phyloP scores from a whole-genome alignment of 2,888 invertebrate genomes.

The Cinara cedri region DNA sequence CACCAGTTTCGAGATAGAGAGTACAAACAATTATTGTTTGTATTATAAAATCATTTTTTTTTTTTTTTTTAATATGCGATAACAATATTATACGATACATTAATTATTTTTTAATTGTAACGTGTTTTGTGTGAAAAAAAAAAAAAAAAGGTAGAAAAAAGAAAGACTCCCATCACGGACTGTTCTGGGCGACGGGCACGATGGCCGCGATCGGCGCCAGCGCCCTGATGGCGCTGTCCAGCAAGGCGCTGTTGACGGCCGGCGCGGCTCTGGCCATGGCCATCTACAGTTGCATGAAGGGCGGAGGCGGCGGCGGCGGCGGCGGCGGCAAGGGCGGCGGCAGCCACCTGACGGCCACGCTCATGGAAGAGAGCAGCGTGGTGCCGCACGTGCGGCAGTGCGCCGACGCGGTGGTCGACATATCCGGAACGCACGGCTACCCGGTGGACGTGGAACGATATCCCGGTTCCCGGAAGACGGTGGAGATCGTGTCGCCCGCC shows the following conservation, averaged over 20 bases:
- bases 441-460: slow-evolving; percentile 35
- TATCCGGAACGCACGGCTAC: slow-evolving; percentile 22
- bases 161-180: slow-evolving; percentile 38
- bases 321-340: slow-evolving; percentile 19
- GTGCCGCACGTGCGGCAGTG: slow-evolving; percentile 46
- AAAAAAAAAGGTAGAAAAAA: slow-evolving; percentile 36
- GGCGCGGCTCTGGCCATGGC: slow-evolving; percentile 49
- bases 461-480: slow-evolving; percentile 42
- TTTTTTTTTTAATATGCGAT: too few relatives aligned
- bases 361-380: slow-evolving; percentile 45
- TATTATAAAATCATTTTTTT: too few relatives aligned
- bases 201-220: slow-evolving; percentile 43
- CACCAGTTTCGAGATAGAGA: too few relatives aligned
- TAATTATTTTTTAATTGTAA: too few relatives aligned
- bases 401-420: slow-evolving; percentile 48
- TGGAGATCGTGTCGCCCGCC: slow-evolving; percentile 48
- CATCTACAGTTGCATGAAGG: slow-evolving; percentile 51
- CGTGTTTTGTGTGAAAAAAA: neutral
- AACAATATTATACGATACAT: too few relatives aligned
- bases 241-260: slow-evolving; percentile 48
- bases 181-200: slow-evolving; percentile 49
- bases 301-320: slow-evolving; percentile 30
- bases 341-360: slow-evolving; percentile 34
- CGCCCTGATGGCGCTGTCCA: slow-evolving; percentile 45
- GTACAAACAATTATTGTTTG: too few relatives aligned